Evolutionary conservation across 2,888 invertebrate genomes (phyloP), one percentile per base, ranked within the genome.

Genomic region (Amphipoea oculea): DNA sequence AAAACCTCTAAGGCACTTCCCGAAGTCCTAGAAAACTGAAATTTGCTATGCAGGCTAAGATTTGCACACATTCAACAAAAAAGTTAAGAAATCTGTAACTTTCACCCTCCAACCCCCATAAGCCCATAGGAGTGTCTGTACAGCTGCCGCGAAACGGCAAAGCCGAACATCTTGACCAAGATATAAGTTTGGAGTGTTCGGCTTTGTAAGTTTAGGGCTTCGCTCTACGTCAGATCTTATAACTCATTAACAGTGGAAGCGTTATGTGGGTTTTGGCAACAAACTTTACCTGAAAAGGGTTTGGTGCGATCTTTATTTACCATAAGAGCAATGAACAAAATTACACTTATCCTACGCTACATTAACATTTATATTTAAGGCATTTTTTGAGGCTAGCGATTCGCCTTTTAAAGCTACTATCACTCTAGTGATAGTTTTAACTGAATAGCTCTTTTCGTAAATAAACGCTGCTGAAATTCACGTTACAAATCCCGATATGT

Each of bases 391-490:
- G 23, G 48, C 20, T 20, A 48, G 4, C 4, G 12, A 29, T 29
- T 29, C 2, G 5, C 6, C 6, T 36, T 36, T 29, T 0, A 65
- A 65, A 65, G 0, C 65, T 40, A 57, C 11, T 11, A 57, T 7
- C 57, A n/a, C 11, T 57, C n/a, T 11, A 7, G 6, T 12, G 12
- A 12, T 23, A 29, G 20, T 29, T 29, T 48, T 29, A 20, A 12
- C 6, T 45, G 5, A 29, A 29, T 45, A 17, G 11, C 4, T 72
- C 9, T n/a, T 42, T 68, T 63, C 45, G 4, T 68, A 11, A 68
- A 69, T 77, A 48, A 68, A 12, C 48, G 2, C 65, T 78, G 36
- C 65, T 70, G 36, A 69, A 77, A 69, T 65, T 48, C 62, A 17
- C 23, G 54, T 48, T 68, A 57, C 76, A 45, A 68, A 83, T 63